Percentiles rank a stretch among this genome's conserved stretches.
Conservation (phyloP, 2,888 invertebrate genomes). For the Subacronicta megacephala region DNA sequence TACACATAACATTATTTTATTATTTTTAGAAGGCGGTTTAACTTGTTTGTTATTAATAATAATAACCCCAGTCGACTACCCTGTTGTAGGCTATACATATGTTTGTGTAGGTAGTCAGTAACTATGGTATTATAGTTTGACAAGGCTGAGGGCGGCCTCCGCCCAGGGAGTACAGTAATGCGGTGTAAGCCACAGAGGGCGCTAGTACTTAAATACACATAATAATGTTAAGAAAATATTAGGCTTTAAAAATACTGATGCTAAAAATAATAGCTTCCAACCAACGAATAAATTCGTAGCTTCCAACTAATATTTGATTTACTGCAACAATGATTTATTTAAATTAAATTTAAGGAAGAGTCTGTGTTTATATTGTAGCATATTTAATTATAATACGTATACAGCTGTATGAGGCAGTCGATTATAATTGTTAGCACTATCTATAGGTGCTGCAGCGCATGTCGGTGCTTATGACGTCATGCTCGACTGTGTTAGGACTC, state of each 20-base stretch:
- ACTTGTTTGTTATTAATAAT: too few species aligned
- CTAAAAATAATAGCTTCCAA: slow-evolving; percentile 20
- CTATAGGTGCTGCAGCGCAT: slow-evolving; percentile 2
- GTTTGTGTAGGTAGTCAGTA: not conserved
- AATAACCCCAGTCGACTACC: too few species aligned
- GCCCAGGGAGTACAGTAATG: slow-evolving; percentile 2
- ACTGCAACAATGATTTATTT: slow-evolving; percentile 5
- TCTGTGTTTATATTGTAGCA: slow-evolving; percentile 36
- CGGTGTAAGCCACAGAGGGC: slow-evolving; percentile 28
- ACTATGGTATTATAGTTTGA: slow-evolving; percentile 13
- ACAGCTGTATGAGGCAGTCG: slow-evolving; percentile 33
- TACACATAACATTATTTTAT: too few species aligned
- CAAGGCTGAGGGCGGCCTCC: slow-evolving; percentile 31
- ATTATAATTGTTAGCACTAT: not conserved
- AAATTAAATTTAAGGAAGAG: slow-evolving; percentile 35
- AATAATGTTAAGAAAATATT: slow-evolving; percentile 12
- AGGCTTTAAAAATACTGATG: slow-evolving; percentile 28
- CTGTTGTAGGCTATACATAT: too few species aligned
- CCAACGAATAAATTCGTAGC: too few species aligned
- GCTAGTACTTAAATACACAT: slow-evolving; percentile 7
- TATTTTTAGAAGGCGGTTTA: too few species aligned
- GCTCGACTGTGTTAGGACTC: not conserved
- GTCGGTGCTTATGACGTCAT: slow-evolving; percentile 7
- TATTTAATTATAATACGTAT: slow-evolving; percentile 14
- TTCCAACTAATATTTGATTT: slow-evolving; percentile 42